Evolutionary conservation across 2,797 vertebrate species (phyloP).

Genomic region (Vespertilio murinus): DNA sequence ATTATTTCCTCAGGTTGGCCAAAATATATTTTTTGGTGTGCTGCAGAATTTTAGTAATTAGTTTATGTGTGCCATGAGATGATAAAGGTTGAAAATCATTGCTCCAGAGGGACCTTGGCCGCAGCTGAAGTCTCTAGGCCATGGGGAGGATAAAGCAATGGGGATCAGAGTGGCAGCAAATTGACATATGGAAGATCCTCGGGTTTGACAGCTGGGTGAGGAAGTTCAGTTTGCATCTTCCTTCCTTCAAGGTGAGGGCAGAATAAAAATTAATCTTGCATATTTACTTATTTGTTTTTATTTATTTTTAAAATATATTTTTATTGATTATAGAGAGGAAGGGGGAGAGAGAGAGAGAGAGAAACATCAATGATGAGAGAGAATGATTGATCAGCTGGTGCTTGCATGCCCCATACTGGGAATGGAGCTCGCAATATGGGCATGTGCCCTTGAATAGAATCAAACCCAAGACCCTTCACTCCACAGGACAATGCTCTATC

Average conservation of each 20-base stretch:
- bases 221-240: background rate
- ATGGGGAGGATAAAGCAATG: background rate
- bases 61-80: background rate
- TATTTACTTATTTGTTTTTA: background rate
- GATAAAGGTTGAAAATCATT: background rate
- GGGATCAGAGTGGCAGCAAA: no score
- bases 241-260: no score
- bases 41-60: background rate
- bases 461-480: no score
- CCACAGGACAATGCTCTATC: no score
- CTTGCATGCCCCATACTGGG: no score
- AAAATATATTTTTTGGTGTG: background rate
- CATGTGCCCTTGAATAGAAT: no score
- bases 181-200: accelerated
- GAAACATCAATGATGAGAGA: no score
- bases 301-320: no score
- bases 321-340: no score
- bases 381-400: no score
- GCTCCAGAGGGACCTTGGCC: background rate
- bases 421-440: no score
- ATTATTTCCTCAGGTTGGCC: background rate
- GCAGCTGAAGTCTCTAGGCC: background rate
- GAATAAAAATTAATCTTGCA: background rate
- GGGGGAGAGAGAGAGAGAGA: no score
- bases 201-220: accelerated